Conservation (phyloP, 2,888 invertebrate genomes). For the Ochropleura leucogaster region DNA sequence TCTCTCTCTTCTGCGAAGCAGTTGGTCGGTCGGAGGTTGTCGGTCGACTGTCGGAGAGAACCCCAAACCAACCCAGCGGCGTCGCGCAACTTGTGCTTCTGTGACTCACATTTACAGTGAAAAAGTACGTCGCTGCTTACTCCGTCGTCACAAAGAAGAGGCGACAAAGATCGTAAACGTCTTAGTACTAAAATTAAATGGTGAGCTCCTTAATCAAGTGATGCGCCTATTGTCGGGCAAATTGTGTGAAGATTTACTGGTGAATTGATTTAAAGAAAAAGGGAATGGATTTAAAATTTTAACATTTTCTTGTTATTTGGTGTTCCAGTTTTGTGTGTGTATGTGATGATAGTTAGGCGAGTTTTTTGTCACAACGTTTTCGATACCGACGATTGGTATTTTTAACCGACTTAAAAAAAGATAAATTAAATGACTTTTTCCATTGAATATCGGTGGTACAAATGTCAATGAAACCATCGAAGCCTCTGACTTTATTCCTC, state of each 20-base stretch:
- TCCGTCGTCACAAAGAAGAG: slow-evolving; percentile 78
- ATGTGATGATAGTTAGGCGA: not conserved
- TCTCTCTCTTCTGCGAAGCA: too few relatives aligned
- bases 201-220: slow-evolving; percentile 73
- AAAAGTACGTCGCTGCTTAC: slow-evolving; percentile 55
- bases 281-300: not conserved
- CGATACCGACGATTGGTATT: not conserved
- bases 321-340: not conserved
- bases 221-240: slow-evolving; percentile 41
- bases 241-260: slow-evolving; percentile 51
- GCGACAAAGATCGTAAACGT: slow-evolving; percentile 82
- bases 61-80: too few relatives aligned
- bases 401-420: not conserved
- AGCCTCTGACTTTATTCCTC: too few relatives aligned
- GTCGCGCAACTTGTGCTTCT: slow-evolving; percentile 31
- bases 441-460: too few relatives aligned
- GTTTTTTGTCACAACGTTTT: not conserved
- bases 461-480: too few relatives aligned
- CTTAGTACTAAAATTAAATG: slow-evolving; percentile 78
- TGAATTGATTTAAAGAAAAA: slow-evolving; percentile 22
- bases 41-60: too few relatives aligned
- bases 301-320: not conserved
- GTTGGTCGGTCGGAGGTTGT: too few relatives aligned
- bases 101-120: not conserved
- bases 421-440: too few relatives aligned